phyloP scores from a whole-genome alignment of 2,113 vertebrate genomes.

The Acrocephalus arundinaceus region DNA sequence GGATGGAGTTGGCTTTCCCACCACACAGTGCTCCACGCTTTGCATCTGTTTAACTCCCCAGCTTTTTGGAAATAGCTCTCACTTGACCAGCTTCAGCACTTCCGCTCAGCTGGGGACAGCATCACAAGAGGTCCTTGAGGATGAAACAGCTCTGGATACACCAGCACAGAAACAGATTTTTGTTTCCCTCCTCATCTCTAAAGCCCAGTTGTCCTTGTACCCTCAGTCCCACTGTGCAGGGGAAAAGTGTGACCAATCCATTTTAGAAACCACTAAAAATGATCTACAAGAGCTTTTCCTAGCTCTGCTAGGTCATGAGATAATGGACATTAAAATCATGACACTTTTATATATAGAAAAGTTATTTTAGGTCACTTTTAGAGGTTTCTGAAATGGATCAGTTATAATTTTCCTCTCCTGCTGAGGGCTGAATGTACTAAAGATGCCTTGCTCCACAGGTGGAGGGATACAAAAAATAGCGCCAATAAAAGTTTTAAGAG shows the following conservation, averaged over 20 bases:
- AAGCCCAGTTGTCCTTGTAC: background rate
- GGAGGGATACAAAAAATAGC: slow-evolving; percentile 58
- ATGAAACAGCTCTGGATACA: background rate
- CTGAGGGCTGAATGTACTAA: slow-evolving; percentile 35
- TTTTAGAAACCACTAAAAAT: slow-evolving; percentile 59
- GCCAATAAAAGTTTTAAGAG: slow-evolving; percentile 50
- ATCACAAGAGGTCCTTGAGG: background rate
- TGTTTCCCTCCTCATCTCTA: background rate
- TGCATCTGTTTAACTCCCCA: background rate
- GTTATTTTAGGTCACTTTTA: slow-evolving; percentile 66
- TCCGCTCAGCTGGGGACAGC: background rate
- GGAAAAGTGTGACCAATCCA: slow-evolving; percentile 31
- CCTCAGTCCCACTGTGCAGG: background rate
- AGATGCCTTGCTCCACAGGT: slow-evolving; percentile 37
- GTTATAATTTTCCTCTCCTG: slow-evolving; percentile 53
- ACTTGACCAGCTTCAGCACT: background rate
- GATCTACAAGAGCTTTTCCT: slow-evolving; percentile 56
- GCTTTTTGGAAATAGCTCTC: background rate
- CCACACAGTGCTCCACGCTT: background rate
- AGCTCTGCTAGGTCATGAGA: slow-evolving; percentile 54
- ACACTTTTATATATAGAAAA: slow-evolving; percentile 60
- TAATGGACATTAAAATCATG: slow-evolving; percentile 60
- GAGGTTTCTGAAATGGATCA: slow-evolving; percentile 54
- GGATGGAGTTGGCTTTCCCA: fast-evolving
- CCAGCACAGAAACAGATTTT: background rate